Percentiles rank a stretch among this genome's conserved stretches.
phyloP scores from a whole-genome alignment of 1,140 invertebrate genomes.

The Drosophila orena region DNA sequence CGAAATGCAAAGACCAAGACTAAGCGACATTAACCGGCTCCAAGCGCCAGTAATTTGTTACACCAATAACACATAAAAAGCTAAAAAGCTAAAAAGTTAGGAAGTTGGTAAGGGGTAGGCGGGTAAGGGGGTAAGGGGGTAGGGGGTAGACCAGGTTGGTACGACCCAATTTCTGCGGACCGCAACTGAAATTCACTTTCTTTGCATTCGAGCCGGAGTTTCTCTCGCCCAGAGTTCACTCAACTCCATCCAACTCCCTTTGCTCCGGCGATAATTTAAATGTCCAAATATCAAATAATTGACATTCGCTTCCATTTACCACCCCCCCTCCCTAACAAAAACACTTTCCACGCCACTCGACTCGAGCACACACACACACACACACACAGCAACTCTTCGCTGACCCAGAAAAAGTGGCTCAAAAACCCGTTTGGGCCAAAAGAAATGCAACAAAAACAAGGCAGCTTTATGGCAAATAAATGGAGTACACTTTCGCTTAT shows the following conservation, averaged over 20 bases:
- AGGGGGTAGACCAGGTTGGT: not conserved
- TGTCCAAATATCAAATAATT: constrained; percentile 74
- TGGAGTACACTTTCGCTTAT: constrained; percentile 83
- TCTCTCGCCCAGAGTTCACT: constrained; percentile 63
- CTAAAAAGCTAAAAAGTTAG: too few relatives aligned
- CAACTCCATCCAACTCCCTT: constrained; percentile 40
- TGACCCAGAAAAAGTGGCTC: constrained; percentile 70
- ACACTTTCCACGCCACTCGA: constrained; percentile 66
- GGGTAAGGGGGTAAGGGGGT: not conserved
- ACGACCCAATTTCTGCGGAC: constrained; percentile 64
- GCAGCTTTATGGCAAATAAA: constrained; percentile 62
- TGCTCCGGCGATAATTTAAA: constrained; percentile 63
- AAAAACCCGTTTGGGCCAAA: constrained; percentile 56
- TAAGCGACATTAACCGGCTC: constrained; percentile 41
- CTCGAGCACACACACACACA: constrained; percentile 6
- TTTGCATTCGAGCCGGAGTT: constrained; percentile 63
- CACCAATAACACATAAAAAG: constrained; percentile 19
- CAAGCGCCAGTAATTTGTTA: constrained; percentile 64
- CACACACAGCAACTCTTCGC: constrained; percentile 38
- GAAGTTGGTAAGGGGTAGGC: too few relatives aligned
- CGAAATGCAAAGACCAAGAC: not conserved
- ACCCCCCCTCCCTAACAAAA: constrained; percentile 27
- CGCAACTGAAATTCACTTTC: constrained; percentile 74
- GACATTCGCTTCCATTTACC: constrained; percentile 61
- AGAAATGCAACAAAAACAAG: constrained; percentile 67